Evolutionary conservation across 2,113 vertebrate species (phyloP).

Genomic region (Marmota flaviventris): DNA sequence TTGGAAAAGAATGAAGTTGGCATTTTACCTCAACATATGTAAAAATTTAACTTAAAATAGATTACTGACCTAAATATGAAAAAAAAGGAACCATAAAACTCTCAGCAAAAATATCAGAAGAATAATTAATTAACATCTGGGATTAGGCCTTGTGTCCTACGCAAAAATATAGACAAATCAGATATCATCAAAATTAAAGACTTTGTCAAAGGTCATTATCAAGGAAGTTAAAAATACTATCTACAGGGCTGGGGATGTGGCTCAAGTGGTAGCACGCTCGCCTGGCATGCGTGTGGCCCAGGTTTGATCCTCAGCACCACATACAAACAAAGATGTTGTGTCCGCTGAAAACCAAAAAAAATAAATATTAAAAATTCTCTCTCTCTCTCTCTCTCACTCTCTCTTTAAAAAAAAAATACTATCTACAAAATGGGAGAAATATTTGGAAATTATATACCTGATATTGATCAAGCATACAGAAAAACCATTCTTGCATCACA

Average conservation of each 20-base stretch:
- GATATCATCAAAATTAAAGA: background rate
- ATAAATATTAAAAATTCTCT: no score
- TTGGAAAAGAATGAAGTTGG: background rate
- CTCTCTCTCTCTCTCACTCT: no score
- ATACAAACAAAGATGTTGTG: no score
- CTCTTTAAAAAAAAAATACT: background rate
- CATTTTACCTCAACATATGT: background rate
- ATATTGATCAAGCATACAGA: background rate
- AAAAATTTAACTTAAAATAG: background rate
- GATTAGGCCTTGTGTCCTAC: background rate
- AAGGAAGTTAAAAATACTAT: background rate
- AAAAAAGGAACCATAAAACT: background rate
- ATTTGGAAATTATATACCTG: background rate
- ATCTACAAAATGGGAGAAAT: background rate
- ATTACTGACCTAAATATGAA: background rate
- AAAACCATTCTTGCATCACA: background rate
- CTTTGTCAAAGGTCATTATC: background rate
- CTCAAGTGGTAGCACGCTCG: no score
- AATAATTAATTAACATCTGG: background rate
- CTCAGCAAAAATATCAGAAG: background rate
- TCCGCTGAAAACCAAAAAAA: no score
- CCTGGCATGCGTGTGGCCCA: no score
- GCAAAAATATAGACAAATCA: background rate
- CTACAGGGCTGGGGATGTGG: no score
- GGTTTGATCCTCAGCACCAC: no score